Evolutionary conservation across 2,888 invertebrate species (phyloP).

Genomic region (Volucella zonaria): DNA sequence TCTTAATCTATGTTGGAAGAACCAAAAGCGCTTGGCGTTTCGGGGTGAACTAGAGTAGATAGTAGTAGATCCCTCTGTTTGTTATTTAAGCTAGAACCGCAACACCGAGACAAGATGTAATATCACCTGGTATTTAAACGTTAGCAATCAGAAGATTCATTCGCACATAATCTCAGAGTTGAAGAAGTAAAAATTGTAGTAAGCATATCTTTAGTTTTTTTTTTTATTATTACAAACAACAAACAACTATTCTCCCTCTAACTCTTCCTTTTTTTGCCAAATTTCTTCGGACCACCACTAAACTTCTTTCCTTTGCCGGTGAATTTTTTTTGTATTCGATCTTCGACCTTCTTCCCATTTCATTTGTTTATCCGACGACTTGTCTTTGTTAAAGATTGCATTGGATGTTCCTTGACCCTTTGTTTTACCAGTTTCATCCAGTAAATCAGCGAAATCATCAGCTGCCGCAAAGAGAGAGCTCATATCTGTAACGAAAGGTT

Average conservation of each 20-base stretch:
- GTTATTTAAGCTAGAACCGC: too few relatives aligned
- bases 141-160: too few relatives aligned
- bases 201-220: too few relatives aligned
- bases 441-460: slow-evolving; percentile 93
- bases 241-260: background rate
- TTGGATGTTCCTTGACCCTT: slow-evolving; percentile 87
- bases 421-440: slow-evolving; percentile 91
- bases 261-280: slow-evolving; percentile 65
- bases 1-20: too few relatives aligned
- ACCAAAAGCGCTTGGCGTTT: too few relatives aligned
- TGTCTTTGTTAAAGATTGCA: slow-evolving; percentile 89
- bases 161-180: too few relatives aligned
- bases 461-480: slow-evolving; percentile 91
- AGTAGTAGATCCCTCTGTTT: too few relatives aligned
- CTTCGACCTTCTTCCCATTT: slow-evolving; percentile 90
- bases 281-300: slow-evolving; percentile 40
- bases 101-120: too few relatives aligned
- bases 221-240: background rate
- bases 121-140: too few relatives aligned
- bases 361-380: slow-evolving; percentile 90
- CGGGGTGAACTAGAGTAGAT: too few relatives aligned
- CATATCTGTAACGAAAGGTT: slow-evolving; percentile 82
- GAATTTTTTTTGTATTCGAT: slow-evolving; percentile 78
- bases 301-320: slow-evolving; percentile 76
- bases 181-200: too few relatives aligned